These are phyloP conservation scores for Diglossa cyanea DNA, from an alignment of 2,797 vertebrate species.

Conservation along the genomic window DNA sequence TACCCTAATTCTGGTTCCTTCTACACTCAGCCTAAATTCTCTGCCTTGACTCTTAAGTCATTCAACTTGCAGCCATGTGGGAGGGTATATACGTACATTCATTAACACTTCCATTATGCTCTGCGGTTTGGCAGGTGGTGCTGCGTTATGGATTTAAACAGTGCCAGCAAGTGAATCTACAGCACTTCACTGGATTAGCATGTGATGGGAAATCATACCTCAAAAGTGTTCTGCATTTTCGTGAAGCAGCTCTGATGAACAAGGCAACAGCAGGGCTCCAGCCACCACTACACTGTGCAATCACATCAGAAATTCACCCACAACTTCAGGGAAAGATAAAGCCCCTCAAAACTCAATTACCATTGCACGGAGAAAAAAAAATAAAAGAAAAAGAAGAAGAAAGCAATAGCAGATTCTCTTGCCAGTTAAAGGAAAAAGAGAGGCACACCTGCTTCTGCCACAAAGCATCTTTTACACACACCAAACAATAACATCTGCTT, in stretches of 20 bases:
- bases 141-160: conserved; percentile 49
- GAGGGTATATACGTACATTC: conserved; percentile 35
- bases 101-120: conserved; percentile 62
- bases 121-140: conserved; percentile 45
- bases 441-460: not conserved
- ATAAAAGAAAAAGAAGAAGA: not conserved
- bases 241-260: not conserved
- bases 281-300: not conserved
- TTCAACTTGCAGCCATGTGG: not conserved
- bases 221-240: not conserved
- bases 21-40: not conserved
- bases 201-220: conserved; percentile 13
- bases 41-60: not conserved
- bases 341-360: not conserved
- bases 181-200: conserved; percentile 15
- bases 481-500: not conserved
- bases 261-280: not conserved
- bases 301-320: conserved; percentile 26
- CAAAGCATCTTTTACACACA: not conserved
- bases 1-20: not conserved
- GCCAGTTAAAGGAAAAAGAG: not conserved
- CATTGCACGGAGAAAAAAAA: not conserved
- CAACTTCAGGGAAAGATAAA: not conserved
- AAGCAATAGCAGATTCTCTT: not conserved
- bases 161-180: not conserved